Base-by-base conservation (phyloP, 2,113 vertebrate genomes). In the Misgurnus anguillicaudatus region DNA sequence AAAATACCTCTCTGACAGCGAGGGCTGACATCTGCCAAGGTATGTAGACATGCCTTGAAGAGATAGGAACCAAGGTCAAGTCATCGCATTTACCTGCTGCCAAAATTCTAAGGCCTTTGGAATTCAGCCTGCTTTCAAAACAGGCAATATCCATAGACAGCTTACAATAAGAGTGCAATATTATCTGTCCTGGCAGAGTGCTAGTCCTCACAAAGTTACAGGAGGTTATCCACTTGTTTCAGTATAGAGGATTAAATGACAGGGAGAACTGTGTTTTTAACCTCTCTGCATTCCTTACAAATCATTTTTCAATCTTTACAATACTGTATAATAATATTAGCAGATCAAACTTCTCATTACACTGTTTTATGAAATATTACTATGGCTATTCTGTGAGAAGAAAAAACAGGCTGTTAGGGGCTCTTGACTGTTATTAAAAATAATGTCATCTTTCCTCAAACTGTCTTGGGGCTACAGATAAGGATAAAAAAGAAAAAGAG, bases 21-120 rank as follows among this genome's bases (percentile, higher is more conserved):
- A 88, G 88, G 74, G 88, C 87, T 91, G 88, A 92, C 88, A 90
- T 86, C 85, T 88, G 88, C 82, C 87, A 82, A 88, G 82, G 83
- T 87, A 87, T 83, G 90, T 80, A 87, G 88, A 89, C 87, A 82
- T 87, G 86, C 87, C 88, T 88, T 83, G 75, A 84, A 77, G 88
- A 87, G 85, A 88, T 14, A 69, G 51, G 78, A 82, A 82, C 87
- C 83, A 83, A 86, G 90, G 89, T 93, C 88, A 91, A 87, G 82
- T 87, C 85, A 77, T 86, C 81, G 68, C 70, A 36, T 68, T 51
- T 81, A 62, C 60, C 73, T 81, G 19, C 84, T 88, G 86, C 86
- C 86, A 91, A 85, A 83, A 84, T 53, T 75, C 76, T 79, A 45
- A 57, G 85, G 82, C 77, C 76, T 58, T 63, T 66, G 78, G 83